Evolutionary conservation across 1,140 invertebrate species (phyloP), one percentile per base, ranked within the genome.

Genomic region (Kradibia gibbosae): DNA sequence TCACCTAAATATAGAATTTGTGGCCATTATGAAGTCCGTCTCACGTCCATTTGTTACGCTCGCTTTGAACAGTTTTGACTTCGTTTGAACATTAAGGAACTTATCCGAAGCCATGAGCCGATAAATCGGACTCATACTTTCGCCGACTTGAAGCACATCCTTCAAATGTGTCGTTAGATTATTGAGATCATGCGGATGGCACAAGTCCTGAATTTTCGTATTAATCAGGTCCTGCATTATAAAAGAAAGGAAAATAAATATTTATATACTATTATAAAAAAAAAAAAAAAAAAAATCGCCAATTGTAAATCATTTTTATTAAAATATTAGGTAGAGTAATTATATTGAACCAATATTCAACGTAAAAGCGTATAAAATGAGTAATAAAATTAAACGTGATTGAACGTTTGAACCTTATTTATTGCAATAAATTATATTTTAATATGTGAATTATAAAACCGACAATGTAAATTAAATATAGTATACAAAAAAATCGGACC

Each of bases 11-110:
- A 99, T 95, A 71, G 96, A 96, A 91, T 97, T 96, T 65, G 96
- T 96, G 67, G 97, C 96, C 95, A 98, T 97, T 82, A 98, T 96
- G 90, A 97, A 98, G 87, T 98, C 96, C 75, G 93, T 92, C 83
- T 97, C 95, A 65, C 87, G 85, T 82, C 92, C 93, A 77, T 93
- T 93, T 82, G 94, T 93, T 62, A 93, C 92, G 88, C 94, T 95
- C 42, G 93, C 93, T 86, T 94, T 94, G 88, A 98, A 98, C 81
- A 96, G 91, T 91, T 96, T 96, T 85, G 96, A 97, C 89, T 96
- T 96, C 53, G 97, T 97, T 92, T 96, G 96, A 80, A 98, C 95
- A 89, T 95, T 94, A 80, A 98, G 92, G 90, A 95, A 96, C 87
- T 94, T 94, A 87, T 96, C 95, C 82, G 95, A 92, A 76, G 90